phyloP scores from a whole-genome alignment of 2,113 vertebrate genomes.

The Phycodurus eques region DNA sequence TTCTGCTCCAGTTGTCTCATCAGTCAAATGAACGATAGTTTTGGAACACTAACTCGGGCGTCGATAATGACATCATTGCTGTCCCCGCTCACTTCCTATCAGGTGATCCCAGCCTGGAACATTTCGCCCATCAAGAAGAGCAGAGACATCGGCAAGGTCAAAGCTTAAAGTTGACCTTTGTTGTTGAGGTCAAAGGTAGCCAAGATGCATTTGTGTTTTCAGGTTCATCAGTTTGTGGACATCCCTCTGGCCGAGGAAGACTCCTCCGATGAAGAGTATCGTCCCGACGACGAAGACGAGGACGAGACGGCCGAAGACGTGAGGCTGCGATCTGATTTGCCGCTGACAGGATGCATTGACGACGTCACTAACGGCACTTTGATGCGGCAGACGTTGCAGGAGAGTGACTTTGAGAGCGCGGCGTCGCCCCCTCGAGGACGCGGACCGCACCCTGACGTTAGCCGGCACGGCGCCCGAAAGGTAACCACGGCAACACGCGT shows the following conservation, averaged over 20 bases:
- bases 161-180: not conserved
- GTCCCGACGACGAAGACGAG: slow-evolving; percentile 92
- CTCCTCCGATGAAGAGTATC: slow-evolving; percentile 95
- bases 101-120: slow-evolving; percentile 96
- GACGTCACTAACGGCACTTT: not conserved
- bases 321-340: slow-evolving; percentile 3
- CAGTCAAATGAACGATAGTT: no score
- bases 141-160: slow-evolving; percentile 72
- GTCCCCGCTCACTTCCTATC: slow-evolving; percentile 20
- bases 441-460: slow-evolving; percentile 49
- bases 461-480: slow-evolving; percentile 56
- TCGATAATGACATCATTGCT: not conserved
- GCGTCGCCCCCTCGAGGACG: slow-evolving; percentile 84
- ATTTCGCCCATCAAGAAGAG: slow-evolving; percentile 95
- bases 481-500: slow-evolving; percentile 22
- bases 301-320: slow-evolving; percentile 90
- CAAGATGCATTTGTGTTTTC: not conserved
- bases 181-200: not conserved
- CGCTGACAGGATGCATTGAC: not conserved
- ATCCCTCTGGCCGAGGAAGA: slow-evolving; percentile 95
- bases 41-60: no score
- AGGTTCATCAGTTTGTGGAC: slow-evolving; percentile 93
- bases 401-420: slow-evolving; percentile 93
- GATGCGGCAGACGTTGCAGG: slow-evolving; percentile 81
- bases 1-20: not conserved